These are phyloP conservation scores for Sesamia nonagrioides DNA, from an alignment of 1,140 invertebrate genomes.

Conservation along the genomic window DNA sequence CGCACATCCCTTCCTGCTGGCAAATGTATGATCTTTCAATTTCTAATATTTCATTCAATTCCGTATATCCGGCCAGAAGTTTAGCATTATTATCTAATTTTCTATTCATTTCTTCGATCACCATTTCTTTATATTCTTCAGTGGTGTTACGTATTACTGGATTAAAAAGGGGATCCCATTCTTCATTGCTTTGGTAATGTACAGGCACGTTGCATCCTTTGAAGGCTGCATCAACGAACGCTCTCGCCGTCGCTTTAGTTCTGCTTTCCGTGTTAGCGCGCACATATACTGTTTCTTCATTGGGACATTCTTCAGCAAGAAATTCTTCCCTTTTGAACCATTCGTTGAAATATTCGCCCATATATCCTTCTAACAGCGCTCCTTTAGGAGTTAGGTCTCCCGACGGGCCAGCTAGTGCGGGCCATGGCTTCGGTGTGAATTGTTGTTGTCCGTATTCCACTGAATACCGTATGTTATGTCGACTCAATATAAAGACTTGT, in stretches of 20 bases:
- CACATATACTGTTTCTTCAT: conserved; percentile 58
- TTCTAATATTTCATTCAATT: conserved; percentile 30
- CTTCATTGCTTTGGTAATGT: conserved; percentile 55
- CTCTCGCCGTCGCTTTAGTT: conserved; percentile 70
- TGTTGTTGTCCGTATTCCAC: conserved; percentile 31
- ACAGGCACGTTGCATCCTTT: conserved; percentile 66
- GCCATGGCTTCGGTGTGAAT: conserved; percentile 31
- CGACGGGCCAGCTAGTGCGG: not conserved
- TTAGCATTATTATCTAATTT: conserved; percentile 6
- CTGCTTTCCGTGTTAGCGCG: conserved; percentile 73
- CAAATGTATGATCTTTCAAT: conserved; percentile 11
- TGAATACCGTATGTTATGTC: conserved; percentile 77
- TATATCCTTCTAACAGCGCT: conserved; percentile 42
- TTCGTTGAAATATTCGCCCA: conserved; percentile 46
- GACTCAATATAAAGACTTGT: conserved; percentile 74
- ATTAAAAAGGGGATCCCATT: conserved; percentile 69
- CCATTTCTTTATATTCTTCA: conserved; percentile 56
- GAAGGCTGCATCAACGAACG: conserved; percentile 71
- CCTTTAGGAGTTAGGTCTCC: conserved; percentile 41
- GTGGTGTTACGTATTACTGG: conserved; percentile 66
- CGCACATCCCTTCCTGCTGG: conserved; percentile 22
- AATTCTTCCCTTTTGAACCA: conserved; percentile 34
- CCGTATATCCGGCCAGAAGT: not conserved
- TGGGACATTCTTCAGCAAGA: conserved; percentile 59
- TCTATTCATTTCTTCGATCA: conserved; percentile 60